Percentiles rank a stretch among this genome's conserved stretches.
These are phyloP conservation scores for Carterocephalus palaemon DNA, from an alignment of 2,888 invertebrate species.

Conservation along the genomic window DNA sequence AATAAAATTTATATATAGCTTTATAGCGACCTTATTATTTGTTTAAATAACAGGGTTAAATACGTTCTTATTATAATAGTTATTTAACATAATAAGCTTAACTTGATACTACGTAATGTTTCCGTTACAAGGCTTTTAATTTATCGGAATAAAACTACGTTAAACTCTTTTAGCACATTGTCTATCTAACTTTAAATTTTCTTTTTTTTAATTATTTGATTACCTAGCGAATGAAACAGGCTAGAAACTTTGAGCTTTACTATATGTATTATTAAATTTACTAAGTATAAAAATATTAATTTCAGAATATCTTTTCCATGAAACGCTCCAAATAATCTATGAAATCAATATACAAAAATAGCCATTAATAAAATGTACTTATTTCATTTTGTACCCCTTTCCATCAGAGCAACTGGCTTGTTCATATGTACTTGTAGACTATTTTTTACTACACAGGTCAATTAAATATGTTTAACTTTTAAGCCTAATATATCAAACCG, in stretches of 20 bases:
- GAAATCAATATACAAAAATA: slow-evolving; percentile 58
- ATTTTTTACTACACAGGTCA: slow-evolving; percentile 26
- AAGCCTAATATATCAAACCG: slow-evolving; percentile 8
- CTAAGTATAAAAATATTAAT: slow-evolving; percentile 78
- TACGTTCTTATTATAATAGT: slow-evolving; percentile 13
- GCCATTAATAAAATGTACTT: slow-evolving; percentile 59
- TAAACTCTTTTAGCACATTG: slow-evolving; percentile 21
- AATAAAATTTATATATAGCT: slow-evolving; percentile 2
- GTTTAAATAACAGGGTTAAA: slow-evolving; percentile 10
- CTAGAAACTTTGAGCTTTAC: slow-evolving; percentile 36
- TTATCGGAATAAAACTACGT: slow-evolving; percentile 15
- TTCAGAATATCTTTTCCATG: slow-evolving; percentile 62
- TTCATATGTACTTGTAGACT: slow-evolving; percentile 33
- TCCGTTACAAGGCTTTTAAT: slow-evolving; percentile 14
- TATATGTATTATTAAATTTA: slow-evolving; percentile 56
- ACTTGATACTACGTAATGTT: background rate
- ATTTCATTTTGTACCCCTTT: slow-evolving; percentile 68
- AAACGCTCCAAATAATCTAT: slow-evolving; percentile 39
- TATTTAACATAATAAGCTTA: slow-evolving; percentile 13
- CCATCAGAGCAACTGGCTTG: slow-evolving; percentile 74
- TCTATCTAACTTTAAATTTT: slow-evolving; percentile 17
- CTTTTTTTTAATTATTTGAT: slow-evolving; percentile 8
- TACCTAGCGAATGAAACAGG: slow-evolving; percentile 26
- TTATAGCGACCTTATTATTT: slow-evolving; percentile 6
- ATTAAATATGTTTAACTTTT: slow-evolving; percentile 2